phyloP scores from a whole-genome alignment of 1,140 invertebrate species.

The Drosophila seguyi region DNA sequence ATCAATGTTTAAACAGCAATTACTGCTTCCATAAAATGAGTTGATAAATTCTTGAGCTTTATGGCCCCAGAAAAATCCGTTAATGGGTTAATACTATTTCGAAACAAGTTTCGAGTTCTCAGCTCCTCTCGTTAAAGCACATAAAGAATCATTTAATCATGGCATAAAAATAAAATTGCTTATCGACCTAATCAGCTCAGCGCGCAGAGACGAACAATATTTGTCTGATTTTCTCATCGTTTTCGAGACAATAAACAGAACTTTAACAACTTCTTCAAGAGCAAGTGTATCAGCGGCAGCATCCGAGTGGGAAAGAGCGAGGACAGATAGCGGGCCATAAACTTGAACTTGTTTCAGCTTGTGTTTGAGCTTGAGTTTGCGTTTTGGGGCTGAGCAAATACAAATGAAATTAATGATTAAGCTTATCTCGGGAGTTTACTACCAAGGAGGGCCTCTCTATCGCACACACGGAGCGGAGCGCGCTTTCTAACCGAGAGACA shows the following conservation, averaged over 20 bases:
- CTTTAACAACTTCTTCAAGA: slow-evolving; percentile 79
- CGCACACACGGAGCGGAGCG: slow-evolving; percentile 30
- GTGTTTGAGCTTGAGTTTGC: slow-evolving; percentile 6
- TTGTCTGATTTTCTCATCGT: slow-evolving; percentile 71
- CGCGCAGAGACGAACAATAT: slow-evolving; percentile 10
- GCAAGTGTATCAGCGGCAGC: slow-evolving; percentile 28
- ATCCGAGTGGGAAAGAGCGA: slow-evolving; percentile 1
- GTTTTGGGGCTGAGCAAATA: slow-evolving; percentile 66
- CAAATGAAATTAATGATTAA: slow-evolving; percentile 75
- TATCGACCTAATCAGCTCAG: slow-evolving; percentile 62
- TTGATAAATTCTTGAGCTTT: neutral
- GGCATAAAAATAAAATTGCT: slow-evolving; percentile 73
- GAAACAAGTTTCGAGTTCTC: slow-evolving; percentile 52
- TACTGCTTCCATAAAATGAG: neutral
- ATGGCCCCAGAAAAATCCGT: slow-evolving; percentile 20
- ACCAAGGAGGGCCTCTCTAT: slow-evolving; percentile 30
- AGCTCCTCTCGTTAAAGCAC: slow-evolving; percentile 32
- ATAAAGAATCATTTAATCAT: slow-evolving; percentile 70
- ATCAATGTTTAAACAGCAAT: neutral
- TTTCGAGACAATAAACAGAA: slow-evolving; percentile 68
- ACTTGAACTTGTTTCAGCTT: slow-evolving; percentile 74
- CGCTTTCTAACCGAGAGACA: slow-evolving; percentile 67
- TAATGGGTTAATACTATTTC: slow-evolving; percentile 47
- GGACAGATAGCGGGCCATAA: slow-evolving; percentile 54
- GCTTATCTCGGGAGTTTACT: slow-evolving; percentile 71